Base-by-base conservation (phyloP, 2,113 vertebrate species). In the Astur gentilis region DNA sequence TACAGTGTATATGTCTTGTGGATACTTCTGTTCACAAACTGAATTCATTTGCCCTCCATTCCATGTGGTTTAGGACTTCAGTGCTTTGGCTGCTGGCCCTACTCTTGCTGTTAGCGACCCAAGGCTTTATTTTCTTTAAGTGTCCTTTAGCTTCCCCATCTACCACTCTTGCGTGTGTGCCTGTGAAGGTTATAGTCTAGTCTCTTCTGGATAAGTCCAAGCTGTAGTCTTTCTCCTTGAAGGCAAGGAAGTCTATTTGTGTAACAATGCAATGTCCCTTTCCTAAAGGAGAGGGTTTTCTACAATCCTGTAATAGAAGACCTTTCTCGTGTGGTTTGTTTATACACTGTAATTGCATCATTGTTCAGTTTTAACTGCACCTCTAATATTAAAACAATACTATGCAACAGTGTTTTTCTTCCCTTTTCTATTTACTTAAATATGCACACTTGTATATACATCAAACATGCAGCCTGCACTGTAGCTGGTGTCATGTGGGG, bases 1-100 rank as follows among this genome's bases (percentile, higher is more conserved):
- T 7, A 12, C 23, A 16, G 3, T 6, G 11, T 8, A 0, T 12
- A 3, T 23, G 52, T 38, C 31, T 19, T 34, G 18, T 12, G 19
- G 13, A 44, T 50, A 42, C 11, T 50, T 31, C 19, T 25, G 14
- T 10, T 64, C 16, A n/a, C 17, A 44, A 22, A 26, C 26, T 5
- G 32, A 16, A 7, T 29, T 47, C 3, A 25, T 16, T 10, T 40
- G 34, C 58, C 34, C n/a, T 66, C 5, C 3, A 10, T 61, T 66
- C 19, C 14, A 23, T 29, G 49, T 26, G 34, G 34, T 50, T 38
- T 50, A 9, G 13, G 16, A 17, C 40, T 29, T 36, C 10, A 29
- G 34, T 15, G 29, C 32, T 73, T 40, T 21, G 25, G 38, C 8
- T 75, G 2, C 32, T 32, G 19, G 31, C 21, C 32, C 36, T 27